A percentile compares a stretch with the other conserved stretches of the same genome.
These are phyloP conservation scores for Lepus townsendii DNA, from an alignment of 2,797 vertebrate genomes.

Conservation along the genomic window DNA sequence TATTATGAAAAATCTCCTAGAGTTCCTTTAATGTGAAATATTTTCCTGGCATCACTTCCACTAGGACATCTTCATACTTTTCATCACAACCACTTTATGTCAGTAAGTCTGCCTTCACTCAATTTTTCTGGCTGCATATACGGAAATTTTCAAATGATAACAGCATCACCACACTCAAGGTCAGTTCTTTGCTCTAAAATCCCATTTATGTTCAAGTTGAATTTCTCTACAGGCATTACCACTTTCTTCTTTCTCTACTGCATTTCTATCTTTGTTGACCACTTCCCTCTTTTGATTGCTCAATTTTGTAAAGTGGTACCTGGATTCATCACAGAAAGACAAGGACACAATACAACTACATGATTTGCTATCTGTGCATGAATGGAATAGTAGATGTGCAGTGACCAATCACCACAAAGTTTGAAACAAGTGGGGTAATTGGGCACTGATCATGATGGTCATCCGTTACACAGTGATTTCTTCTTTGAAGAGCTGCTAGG, in stretches of 20 bases:
- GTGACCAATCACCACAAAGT: background rate
- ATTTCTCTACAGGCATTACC: constrained; percentile 1
- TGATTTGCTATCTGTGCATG: background rate
- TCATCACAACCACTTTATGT: background rate
- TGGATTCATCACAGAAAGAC: background rate
- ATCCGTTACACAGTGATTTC: background rate
- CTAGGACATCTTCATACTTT: background rate
- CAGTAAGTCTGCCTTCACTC: background rate
- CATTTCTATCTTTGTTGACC: background rate
- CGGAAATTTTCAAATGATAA: background rate
- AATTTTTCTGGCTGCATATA: background rate
- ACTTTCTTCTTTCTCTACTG: background rate
- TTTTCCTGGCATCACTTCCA: background rate
- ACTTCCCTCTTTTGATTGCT: background rate
- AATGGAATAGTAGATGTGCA: background rate
- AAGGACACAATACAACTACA: background rate
- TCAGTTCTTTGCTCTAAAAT: background rate
- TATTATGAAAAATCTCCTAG: background rate
- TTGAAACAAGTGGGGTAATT: background rate
- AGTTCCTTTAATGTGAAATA: background rate
- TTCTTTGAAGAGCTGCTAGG: background rate
- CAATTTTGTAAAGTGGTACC: background rate
- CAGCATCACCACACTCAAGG: background rate
- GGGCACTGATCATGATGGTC: background rate
- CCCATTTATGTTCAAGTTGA: background rate